Base-by-base conservation (phyloP, 2,113 vertebrate species). In the Perca fluviatilis region DNA sequence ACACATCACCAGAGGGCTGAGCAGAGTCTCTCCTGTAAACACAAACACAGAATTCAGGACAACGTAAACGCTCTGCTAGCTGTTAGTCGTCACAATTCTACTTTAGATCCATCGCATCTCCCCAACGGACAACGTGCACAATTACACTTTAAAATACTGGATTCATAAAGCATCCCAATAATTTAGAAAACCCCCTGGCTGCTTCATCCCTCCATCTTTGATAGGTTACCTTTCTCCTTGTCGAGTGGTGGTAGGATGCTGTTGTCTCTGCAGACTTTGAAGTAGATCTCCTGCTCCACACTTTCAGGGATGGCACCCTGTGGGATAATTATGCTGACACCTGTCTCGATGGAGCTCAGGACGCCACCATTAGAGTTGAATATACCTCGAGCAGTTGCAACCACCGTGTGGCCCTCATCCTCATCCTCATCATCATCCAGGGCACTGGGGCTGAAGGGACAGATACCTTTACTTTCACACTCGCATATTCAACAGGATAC, bases 231-330 rank as follows among this genome's bases (percentile, higher is more conserved):
- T 97, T 99, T 99, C 93, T 99, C 98, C 92, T 99, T 99, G 95
- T 99, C 98, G 49, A 99, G 95, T 40, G 98, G 98, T 1, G 98
- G 98, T 77, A 99, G 96, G 95, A 99, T 99, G 95, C 98, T 99
- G 95, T 99, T 99, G 94, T 99, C 98, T 88, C 98, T 95, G 96
- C 98, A 99, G 92, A 99, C 98, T 92, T 99, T 99, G 93, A 99
- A 99, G 94, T 99, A 99, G 91, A 99, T 99, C 93, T 99, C 98
- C 94, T 99, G 98, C 83, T 99, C 98, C 70, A 99, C 94, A 18
- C 97, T 96, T 0, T 99, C 98, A 0, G 98, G 97, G 83, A 99
- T 98, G 91, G 98, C 98, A 40, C 98, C 98, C 93, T 99, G 97
- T 0, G 98, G 98, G 92, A 99, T 99, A 83, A 99, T 99, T 66